Base-by-base conservation (phyloP, 2,113 vertebrate genomes). In the Monopterus albus region DNA sequence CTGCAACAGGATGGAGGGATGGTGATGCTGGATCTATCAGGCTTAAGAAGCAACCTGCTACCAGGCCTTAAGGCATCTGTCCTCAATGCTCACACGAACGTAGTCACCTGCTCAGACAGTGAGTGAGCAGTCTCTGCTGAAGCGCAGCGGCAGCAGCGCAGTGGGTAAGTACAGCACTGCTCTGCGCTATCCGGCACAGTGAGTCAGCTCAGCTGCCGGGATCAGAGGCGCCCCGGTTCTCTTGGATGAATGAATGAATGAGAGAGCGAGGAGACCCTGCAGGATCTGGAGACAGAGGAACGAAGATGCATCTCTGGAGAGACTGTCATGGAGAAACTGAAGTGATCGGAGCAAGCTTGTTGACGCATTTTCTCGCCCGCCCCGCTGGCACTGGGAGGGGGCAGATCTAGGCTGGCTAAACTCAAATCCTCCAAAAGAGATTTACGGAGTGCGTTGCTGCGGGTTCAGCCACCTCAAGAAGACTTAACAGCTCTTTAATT, bases 301-400 rank as follows among this genome's bases (percentile, higher is more conserved):
- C 13, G 20, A 56, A 36, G 38, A 39, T 58, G 50, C 56, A 35
- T 23, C 61, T 55, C 13, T 40, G 55, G 60, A 38, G 78, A 77
- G 47, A n/a, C 64, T 76, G 85, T 79, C 65, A 56, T 45, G 75
- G 78, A 74, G 68, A 75, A 42, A 57, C 70, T 18, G 77, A 81
- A 78, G 81, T 79, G 89, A 87, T 79, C 84, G 81, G 78, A 82
- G 72, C 51, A 71, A 72, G 79, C 75, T 68, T 81, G 88, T 91
- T 91, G 89, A 89, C 88, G 89, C 89, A 91, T 91, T 88, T 87
- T 91, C 87, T 82, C 81, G 38, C 84, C 86, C 86, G 73, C 80
- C 82, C 89, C 80, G 69, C 66, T 68, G 85, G 72, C 72, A 62
- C 83, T 75, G 80, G 80, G 90, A 90, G 91, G 81, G 81, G 81